These are phyloP conservation scores for Solea solea DNA, from an alignment of 2,113 vertebrate genomes.

Conservation along the genomic window DNA sequence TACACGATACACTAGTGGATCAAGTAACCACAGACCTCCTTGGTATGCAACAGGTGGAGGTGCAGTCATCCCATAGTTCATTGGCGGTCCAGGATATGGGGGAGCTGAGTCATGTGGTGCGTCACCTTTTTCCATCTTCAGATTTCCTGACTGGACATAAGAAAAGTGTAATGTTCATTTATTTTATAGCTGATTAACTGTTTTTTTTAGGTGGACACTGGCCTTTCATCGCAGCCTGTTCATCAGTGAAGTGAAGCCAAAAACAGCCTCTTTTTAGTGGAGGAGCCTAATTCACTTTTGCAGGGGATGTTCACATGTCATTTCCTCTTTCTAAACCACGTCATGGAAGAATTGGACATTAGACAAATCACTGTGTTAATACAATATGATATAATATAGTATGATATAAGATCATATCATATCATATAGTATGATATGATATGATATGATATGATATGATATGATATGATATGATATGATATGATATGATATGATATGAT, in stretches of 20 bases:
- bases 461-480: background rate
- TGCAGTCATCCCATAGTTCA: conserved; percentile 19
- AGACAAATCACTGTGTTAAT: background rate
- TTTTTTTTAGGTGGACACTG: no score
- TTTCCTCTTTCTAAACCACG: background rate
- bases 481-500: background rate
- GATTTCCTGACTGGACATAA: conserved; percentile 7
- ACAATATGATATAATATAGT: no score
- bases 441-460: background rate
- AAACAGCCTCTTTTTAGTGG: background rate
- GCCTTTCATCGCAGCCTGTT: background rate
- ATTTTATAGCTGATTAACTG: background rate
- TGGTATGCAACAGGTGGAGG: conserved; percentile 45
- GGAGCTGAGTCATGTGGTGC: conserved; percentile 52
- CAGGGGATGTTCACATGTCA: background rate
- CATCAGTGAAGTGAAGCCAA: no score
- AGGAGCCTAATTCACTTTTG: background rate
- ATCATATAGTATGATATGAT: background rate
- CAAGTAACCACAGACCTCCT: conserved; percentile 33
- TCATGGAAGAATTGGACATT: background rate
- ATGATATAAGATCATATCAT: no score
- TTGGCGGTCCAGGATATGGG: conserved; percentile 64
- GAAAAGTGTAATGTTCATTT: background rate
- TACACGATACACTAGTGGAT: no score
- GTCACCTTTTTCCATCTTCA: conserved; percentile 67